Percentiles rank a stretch among this genome's conserved stretches.
Evolutionary conservation across 2,888 invertebrate species (phyloP).

Genomic region (Mesorhabditis spiculigera): DNA sequence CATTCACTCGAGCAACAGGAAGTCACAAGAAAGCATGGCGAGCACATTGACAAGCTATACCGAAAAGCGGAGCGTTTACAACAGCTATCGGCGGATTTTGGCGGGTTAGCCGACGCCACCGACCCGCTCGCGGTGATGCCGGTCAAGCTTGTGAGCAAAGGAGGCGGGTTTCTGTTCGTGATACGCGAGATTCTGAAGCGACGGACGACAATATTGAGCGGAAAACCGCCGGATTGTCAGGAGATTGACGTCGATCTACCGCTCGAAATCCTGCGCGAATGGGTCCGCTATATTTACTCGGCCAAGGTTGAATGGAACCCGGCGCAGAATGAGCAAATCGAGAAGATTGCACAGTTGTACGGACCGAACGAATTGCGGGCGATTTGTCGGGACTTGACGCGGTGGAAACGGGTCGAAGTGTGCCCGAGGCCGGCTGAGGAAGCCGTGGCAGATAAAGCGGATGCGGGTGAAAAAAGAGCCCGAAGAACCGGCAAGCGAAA

Average conservation of each 20-base stretch:
- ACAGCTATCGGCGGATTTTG: not conserved
- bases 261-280: not conserved
- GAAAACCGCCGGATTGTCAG: not conserved
- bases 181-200: not conserved
- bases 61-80: not conserved
- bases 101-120: not conserved
- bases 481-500: too few species aligned
- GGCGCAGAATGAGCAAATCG: not conserved
- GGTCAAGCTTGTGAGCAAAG: not conserved
- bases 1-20: not conserved
- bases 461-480: too few species aligned
- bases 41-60: not conserved
- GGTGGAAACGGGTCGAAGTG: not conserved
- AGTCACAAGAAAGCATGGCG: not conserved
- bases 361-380: constrained; percentile 2
- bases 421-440: too few species aligned
- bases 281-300: not conserved
- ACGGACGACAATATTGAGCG: not conserved
- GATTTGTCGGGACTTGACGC: not conserved
- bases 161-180: not conserved
- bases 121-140: not conserved
- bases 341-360: not conserved
- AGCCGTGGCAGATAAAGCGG: too few species aligned
- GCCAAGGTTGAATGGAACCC: not conserved
- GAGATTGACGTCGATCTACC: not conserved